phyloP scores from a whole-genome alignment of 2,797 vertebrate genomes.

The Pogonophryne albipinna region DNA sequence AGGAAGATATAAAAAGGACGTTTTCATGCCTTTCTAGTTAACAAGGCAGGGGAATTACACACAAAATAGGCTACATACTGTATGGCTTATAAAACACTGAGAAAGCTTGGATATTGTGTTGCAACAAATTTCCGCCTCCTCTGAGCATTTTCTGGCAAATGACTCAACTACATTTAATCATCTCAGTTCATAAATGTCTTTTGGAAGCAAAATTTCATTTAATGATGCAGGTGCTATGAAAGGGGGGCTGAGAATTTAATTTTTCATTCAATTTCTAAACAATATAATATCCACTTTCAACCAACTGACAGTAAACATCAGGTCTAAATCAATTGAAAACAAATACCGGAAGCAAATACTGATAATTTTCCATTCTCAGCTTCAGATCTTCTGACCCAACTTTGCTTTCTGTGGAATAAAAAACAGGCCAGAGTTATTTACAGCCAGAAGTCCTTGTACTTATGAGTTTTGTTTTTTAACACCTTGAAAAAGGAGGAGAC shows the following conservation, averaged over 20 bases:
- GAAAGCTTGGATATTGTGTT: conserved; percentile 30
- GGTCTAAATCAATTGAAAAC: conserved; percentile 61
- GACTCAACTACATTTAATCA: conserved; percentile 35
- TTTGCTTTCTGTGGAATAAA: conserved; percentile 94
- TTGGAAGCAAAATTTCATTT: conserved; percentile 44
- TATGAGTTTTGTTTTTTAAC: conserved; percentile 44
- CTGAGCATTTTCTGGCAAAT: conserved; percentile 32
- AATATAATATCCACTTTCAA: conserved; percentile 54
- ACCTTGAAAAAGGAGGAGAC: conserved; percentile 33
- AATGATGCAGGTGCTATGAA: conserved; percentile 35
- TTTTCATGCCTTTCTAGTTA: conserved; percentile 24
- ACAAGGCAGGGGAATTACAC: conserved; percentile 17
- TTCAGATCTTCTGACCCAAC: conserved; percentile 95
- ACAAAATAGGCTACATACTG: conserved; percentile 42
- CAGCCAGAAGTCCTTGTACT: conserved; percentile 45
- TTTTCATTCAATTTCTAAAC: conserved; percentile 46
- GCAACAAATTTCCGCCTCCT: conserved; percentile 36
- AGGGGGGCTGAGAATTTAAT: conserved; percentile 26
- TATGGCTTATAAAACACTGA: conserved; percentile 51
- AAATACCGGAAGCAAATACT: conserved; percentile 64
- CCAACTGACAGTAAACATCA: conserved; percentile 51
- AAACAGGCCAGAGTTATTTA: conserved; percentile 64
- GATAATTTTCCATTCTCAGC: conserved; percentile 67
- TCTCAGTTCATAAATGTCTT: conserved; percentile 41
- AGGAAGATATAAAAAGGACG: conserved; percentile 36